Evolutionary conservation across 2,797 vertebrate genomes (phyloP), one percentile per base, ranked within the genome.

Genomic region (Sebastes cheni): DNA sequence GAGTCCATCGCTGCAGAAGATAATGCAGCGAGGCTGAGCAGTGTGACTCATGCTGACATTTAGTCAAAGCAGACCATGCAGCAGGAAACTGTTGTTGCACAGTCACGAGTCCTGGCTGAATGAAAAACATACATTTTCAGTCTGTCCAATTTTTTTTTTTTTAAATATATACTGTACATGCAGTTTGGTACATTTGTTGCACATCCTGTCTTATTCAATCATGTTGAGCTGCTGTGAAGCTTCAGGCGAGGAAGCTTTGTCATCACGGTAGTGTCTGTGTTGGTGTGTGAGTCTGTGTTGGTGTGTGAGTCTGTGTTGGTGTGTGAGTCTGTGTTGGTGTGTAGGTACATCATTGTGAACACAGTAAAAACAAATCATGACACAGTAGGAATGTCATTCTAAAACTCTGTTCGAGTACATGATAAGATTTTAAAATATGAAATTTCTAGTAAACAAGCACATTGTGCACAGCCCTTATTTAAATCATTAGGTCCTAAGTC

Each of bases 31-130:
- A 52, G 29, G 56, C 54, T 68, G 36, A 58, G 69, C 59, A 32
- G n/a, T 66, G 68, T 68, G 68, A 81, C 27, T 87, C 71, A 81
- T 36, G 12, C 64, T 62, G 60, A 66, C 66, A 54, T 58, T 77
- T 11, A 62, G 22, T 71, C 25, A 81, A n/a, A 36, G 27, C 36
- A 54, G 23, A 36, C 20, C 8, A 54, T 25, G 20, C 56, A 29
- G 7, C 20, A n/a, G 50, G 18, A 9, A 72, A 27, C 61, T 52
- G 8, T 29, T 42, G 39, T 67, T 36, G 10, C 30, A 34, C 34
- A 2, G 7, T 65, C 46, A 30, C 11, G n/a, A 6, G 39, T 70
- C 14, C n/a, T 25, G 27, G 22, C 23, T 59, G 13, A 29, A 52
- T 66, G 10, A 39, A 22, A 55, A 16, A 18, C 13, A 5, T 18